phyloP scores from a whole-genome alignment of 1,140 invertebrate species.

The Drosophila aff. region DNA sequence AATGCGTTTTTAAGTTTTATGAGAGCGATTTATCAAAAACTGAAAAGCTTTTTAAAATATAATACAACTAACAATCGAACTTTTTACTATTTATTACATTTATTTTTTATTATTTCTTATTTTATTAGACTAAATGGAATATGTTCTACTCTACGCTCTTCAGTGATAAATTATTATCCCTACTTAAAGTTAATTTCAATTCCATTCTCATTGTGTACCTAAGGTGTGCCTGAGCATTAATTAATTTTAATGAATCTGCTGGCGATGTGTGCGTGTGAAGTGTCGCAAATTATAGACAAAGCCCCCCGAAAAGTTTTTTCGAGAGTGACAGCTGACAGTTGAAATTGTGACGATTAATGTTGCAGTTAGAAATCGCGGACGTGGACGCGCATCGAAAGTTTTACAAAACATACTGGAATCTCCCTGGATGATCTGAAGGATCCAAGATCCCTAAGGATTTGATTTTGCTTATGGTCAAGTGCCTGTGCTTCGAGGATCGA shows the following conservation, averaged over 20 bases:
- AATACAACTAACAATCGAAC: no score
- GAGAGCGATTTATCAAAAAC: no score
- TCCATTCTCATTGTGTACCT: slow-evolving; percentile 1
- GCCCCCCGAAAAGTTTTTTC: slow-evolving; percentile 45
- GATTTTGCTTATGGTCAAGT: slow-evolving; percentile 61
- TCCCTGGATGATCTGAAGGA: not conserved
- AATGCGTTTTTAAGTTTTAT: no score
- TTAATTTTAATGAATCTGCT: slow-evolving; percentile 81
- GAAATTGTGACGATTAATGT: slow-evolving; percentile 68
- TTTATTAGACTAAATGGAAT: not conserved
- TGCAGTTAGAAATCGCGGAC: slow-evolving; percentile 33
- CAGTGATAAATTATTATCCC: no score
- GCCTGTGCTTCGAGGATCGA: slow-evolving; percentile 52
- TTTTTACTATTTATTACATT: no score
- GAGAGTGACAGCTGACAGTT: slow-evolving; percentile 70
- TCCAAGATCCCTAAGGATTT: not conserved
- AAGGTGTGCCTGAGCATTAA: slow-evolving; percentile 74
- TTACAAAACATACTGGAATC: slow-evolving; percentile 1
- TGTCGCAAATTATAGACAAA: slow-evolving; percentile 67
- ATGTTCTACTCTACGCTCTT: no score
- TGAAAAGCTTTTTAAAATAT: no score
- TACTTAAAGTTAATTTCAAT: not conserved
- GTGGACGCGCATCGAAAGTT: slow-evolving; percentile 41
- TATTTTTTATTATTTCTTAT: not conserved
- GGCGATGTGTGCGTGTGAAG: slow-evolving; percentile 65